Percentiles rank a stretch among this genome's conserved stretches.
These are phyloP conservation scores for Liopterus haemorrhoidalis DNA, from an alignment of 2,888 invertebrate genomes.

Conservation along the genomic window DNA sequence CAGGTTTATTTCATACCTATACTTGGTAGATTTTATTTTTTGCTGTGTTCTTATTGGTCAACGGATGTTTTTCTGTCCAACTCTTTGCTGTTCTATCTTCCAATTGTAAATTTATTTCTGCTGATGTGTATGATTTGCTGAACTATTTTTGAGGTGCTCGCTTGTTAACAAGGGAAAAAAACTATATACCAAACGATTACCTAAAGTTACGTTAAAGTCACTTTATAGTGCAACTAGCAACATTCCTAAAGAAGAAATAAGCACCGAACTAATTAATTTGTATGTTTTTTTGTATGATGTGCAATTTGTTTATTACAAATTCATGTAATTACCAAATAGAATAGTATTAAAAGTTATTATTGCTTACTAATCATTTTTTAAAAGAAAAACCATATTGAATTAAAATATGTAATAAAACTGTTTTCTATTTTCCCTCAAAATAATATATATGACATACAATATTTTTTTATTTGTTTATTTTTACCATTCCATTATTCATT, in stretches of 20 bases:
- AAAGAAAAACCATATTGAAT: conserved; percentile 46
- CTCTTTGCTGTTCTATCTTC: no score
- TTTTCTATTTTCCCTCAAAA: conserved; percentile 25
- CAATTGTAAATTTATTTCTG: no score
- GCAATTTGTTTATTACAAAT: conserved; percentile 41
- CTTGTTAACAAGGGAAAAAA: no score
- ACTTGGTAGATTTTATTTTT: no score
- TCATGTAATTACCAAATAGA: conserved; percentile 45
- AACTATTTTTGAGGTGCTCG: no score
- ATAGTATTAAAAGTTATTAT: conserved; percentile 47
- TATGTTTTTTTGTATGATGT: conserved; percentile 25
- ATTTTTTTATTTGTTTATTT: conserved; percentile 20
- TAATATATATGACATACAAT: conserved; percentile 19
- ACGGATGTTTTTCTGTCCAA: no score
- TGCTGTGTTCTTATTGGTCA: no score
- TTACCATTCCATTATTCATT: no score
- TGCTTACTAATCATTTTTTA: conserved; percentile 48
- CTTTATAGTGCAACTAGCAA: conserved; percentile 7
- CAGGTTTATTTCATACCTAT: no score
- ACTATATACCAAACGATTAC: no score
- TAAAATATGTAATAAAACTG: conserved; percentile 33
- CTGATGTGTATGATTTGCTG: no score
- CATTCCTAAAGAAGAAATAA: conserved; percentile 21
- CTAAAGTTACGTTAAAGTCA: no score
- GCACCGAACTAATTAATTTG: conserved; percentile 24